Conservation (phyloP, 2,888 invertebrate genomes). For the Ormyrus rosae region DNA sequence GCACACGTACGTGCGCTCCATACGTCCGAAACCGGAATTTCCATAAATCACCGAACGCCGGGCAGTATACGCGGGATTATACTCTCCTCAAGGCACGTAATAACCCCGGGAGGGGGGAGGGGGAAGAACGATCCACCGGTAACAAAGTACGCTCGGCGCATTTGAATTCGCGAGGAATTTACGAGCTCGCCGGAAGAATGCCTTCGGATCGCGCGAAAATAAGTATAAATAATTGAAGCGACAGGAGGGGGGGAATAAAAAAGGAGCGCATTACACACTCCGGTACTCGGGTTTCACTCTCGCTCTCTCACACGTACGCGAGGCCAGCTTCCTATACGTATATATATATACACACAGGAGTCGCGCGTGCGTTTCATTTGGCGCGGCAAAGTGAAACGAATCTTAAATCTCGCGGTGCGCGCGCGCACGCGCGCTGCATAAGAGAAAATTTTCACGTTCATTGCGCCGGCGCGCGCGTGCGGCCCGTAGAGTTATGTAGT, state of each 20-base stretch:
- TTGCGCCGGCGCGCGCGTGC: constrained; percentile 9
- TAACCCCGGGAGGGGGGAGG: not conserved
- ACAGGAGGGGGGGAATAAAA: not conserved
- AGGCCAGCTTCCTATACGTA: too few species aligned
- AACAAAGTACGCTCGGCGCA: constrained; percentile 17
- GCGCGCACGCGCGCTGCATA: constrained; percentile 27
- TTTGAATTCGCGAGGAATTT: constrained; percentile 27
- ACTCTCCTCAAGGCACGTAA: not conserved
- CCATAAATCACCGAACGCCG: constrained; percentile 44
- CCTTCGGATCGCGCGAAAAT: not conserved
- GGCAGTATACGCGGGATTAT: not conserved
- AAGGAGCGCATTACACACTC: not conserved
- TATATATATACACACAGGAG: not conserved
- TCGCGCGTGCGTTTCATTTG: constrained; percentile 46
- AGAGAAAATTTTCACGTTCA: constrained; percentile 56
- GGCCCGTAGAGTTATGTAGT: too few species aligned
- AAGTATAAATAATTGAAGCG: not conserved
- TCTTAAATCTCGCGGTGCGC: constrained; percentile 46
- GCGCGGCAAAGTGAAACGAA: constrained; percentile 54
- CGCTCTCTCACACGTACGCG: constrained; percentile 3
- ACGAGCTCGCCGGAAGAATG: not conserved
- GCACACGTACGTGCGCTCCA: not conserved
- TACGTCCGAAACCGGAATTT: constrained; percentile 40
- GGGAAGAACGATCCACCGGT: not conserved
- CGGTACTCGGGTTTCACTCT: constrained; percentile 43